Percentiles rank a stretch among this genome's conserved stretches.
These are phyloP conservation scores for Plectus sambesii DNA, from an alignment of 1,140 invertebrate genomes.

Conservation along the genomic window DNA sequence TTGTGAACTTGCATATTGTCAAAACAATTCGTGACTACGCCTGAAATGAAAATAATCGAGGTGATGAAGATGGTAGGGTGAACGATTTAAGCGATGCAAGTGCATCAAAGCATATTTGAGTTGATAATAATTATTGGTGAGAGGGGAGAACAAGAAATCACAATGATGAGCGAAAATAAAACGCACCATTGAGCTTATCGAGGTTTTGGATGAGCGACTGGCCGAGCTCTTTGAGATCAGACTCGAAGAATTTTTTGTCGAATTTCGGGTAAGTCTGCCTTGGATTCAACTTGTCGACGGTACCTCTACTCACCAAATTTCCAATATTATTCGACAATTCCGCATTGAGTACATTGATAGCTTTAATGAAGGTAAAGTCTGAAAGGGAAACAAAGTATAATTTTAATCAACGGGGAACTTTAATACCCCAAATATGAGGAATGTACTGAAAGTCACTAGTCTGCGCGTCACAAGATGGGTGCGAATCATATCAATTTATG, in stretches of 20 bases:
- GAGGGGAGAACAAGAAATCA: too few species aligned
- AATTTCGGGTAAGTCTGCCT: slow-evolving; percentile 59
- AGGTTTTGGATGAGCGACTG: slow-evolving; percentile 53
- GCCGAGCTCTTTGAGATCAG: slow-evolving; percentile 47
- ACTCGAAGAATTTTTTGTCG: slow-evolving; percentile 46
- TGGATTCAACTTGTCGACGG: slow-evolving; percentile 65
- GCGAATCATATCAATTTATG: slow-evolving; percentile 22
- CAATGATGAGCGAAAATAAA: slow-evolving; percentile 3
- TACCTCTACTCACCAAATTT: slow-evolving; percentile 72
- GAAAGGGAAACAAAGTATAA: slow-evolving; percentile 31
- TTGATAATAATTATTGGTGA: too few species aligned
- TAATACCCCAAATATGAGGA: background rate
- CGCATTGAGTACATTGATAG: slow-evolving; percentile 66
- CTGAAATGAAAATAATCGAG: slow-evolving; percentile 30
- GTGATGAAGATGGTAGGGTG: slow-evolving; percentile 12
- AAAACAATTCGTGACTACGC: slow-evolving; percentile 54
- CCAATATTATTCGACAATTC: slow-evolving; percentile 84
- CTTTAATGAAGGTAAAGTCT: slow-evolving; percentile 75
- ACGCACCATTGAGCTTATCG: slow-evolving; percentile 53
- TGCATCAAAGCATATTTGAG: too few species aligned
- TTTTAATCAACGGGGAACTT: background rate
- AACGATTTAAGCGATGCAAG: too few species aligned
- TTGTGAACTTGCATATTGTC: slow-evolving; percentile 68
- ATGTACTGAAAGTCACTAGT: slow-evolving; percentile 30
- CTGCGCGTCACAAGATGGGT: slow-evolving; percentile 26